Evolutionary conservation across 2,888 invertebrate genomes (phyloP).

Genomic region (Spisula subtruncata): DNA sequence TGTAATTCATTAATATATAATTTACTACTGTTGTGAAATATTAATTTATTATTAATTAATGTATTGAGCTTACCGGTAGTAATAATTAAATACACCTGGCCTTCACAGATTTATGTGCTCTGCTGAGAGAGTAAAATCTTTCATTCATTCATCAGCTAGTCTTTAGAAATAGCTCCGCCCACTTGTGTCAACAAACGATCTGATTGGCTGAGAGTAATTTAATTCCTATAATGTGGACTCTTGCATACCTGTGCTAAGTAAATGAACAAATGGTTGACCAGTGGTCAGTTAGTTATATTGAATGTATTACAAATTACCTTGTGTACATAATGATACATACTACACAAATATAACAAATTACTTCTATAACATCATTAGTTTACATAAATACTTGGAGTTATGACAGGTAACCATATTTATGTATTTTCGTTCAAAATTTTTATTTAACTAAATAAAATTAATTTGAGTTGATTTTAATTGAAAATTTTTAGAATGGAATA

Average conservation of each 20-base stretch:
- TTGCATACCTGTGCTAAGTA: not conserved
- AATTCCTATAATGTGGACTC: not conserved
- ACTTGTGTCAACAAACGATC: not conserved
- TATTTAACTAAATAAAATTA: not conserved
- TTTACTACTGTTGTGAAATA: no score
- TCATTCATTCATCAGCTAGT: not conserved
- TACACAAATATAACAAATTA: not conserved
- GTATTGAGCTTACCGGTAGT: no score
- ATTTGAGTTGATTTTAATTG: no score
- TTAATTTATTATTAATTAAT: no score
- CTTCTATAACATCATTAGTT: not conserved
- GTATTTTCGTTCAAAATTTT: not conserved
- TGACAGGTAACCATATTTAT: not conserved
- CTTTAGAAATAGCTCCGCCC: not conserved
- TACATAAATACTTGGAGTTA: not conserved
- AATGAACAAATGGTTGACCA: not conserved
- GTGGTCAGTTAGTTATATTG: constrained; percentile 23
- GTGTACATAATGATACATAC: not conserved
- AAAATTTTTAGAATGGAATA: no score
- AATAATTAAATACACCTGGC: no score
- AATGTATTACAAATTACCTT: constrained; percentile 17
- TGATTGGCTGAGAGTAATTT: constrained; percentile 17
- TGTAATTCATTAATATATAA: no score
- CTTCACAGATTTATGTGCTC: no score
- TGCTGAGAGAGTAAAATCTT: not conserved